Base-by-base conservation (phyloP, 2,113 vertebrate species). In the Pimephales promelas region DNA sequence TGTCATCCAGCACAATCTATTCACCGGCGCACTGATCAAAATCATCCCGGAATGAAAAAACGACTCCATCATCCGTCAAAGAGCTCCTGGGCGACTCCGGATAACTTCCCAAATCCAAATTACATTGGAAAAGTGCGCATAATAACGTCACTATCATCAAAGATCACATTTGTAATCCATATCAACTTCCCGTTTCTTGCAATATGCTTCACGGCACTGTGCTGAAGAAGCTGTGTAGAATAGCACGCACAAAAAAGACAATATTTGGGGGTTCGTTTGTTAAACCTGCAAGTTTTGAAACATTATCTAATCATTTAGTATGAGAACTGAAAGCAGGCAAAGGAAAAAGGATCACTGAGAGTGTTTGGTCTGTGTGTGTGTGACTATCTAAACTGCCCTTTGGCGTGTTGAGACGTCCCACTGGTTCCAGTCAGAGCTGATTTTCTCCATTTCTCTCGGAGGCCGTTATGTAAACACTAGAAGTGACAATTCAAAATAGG, bases 11-110 rank as follows among this genome's bases (percentile, higher is more conserved):
- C 82, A 85, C 93, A 92, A 94, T 95, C 94, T 94, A 95, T 96
- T 96, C 94, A 93, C 95, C 93, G 90, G 93, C 94, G 93, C 92
- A 95, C 94, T 95, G 95, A 88, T 84, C 4, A 86, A 86, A 90
- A 90, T 71, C 75, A 78, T 61, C n/a, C 75, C 4, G n/a, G 91
- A 89, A 91, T 90, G 87, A 90, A 90, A 90, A 95, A 96, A 96
- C 40, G 34, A 61, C 40, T 57, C 56, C 75, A 78, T 78, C 75
- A 78, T 78, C 75, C 36, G 36, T 78, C 75, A 78, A 78, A 40
- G 11, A 45, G 75, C 75, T 78, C 28, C 74, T 36, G 52, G 74
- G 52, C 34, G 31, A 36, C 36, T 57, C 20, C 3, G 54, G n/a
- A 43, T 40, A 61, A 78, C 56, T 61, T 61, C 75, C 34, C 54